Base-by-base conservation (phyloP, 2,113 vertebrate genomes). In the Laterallus jamaicensis region DNA sequence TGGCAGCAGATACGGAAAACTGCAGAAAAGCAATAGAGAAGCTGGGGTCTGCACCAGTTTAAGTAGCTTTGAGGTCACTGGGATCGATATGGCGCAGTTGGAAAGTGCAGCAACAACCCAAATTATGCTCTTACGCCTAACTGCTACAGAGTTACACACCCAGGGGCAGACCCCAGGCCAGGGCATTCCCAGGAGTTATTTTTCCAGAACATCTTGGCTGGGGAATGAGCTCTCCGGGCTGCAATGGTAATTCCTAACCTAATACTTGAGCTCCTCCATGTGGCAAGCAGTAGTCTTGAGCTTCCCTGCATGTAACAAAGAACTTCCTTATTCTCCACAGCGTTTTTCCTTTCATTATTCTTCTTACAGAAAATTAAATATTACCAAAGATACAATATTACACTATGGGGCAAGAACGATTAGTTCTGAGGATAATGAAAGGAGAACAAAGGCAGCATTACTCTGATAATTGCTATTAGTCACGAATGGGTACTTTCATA, bases 191-290 rank as follows among this genome's bases (percentile, higher is more conserved):
- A 20, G 32, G 35, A 82, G 28, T 29, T 50, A 5, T 15, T 67
- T 87, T 78, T 79, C 77, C 86, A 16, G 11, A 4, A 4, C 68
- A 16, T 2, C 1, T 54, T 21, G 73, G 50, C 54, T 9, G 0
- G 15, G 16, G 32, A 82, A 85, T 2, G 28, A 85, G 47, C 37
- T 29, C 21, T 9, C 7, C 73, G 4, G 55, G 66, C 15, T 1
- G 32, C 29, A 7, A 14, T 6, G 62, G 50, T 31, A 74, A 92
- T 94, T 97, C 90, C 74, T 97, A 96, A 62, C 78, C 82, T 60
- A 96, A 94, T 98, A 63, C 97, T 96, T 83, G 97, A 97, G 98
- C 97, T 91, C 98, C 98, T 93, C 98, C 97, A 95, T 81, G 98
- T 97, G 98, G 98, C 77, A 66, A 88, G 7, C 26, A 35, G 32